These are phyloP conservation scores for Cardinalis cardinalis DNA, from an alignment of 2,113 vertebrate species.

Conservation along the genomic window DNA sequence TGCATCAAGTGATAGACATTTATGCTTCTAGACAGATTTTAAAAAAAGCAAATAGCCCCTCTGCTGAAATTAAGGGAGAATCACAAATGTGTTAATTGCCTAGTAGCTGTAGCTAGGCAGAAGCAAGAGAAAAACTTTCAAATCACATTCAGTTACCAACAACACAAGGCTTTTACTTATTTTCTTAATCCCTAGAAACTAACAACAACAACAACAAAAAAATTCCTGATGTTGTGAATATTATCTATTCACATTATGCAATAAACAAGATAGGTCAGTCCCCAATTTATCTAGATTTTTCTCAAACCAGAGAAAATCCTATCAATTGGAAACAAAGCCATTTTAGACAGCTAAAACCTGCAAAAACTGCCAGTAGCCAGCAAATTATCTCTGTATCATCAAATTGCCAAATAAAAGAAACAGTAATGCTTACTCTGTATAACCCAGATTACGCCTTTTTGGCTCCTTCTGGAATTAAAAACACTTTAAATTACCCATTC, in stretches of 20 bases:
- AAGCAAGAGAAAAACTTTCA: neutral
- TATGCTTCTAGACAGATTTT: neutral
- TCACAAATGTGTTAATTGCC: neutral
- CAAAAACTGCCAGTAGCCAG: neutral
- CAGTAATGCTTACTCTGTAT: neutral
- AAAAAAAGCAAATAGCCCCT: neutral
- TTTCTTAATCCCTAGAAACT: neutral
- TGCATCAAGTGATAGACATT: neutral
- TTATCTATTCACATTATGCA: neutral
- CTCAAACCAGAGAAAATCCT: neutral
- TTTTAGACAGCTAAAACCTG: neutral
- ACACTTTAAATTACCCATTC: neutral
- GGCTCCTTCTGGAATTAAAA: neutral
- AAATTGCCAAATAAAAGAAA: neutral
- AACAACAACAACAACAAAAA: neutral
- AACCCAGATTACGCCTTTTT: neutral
- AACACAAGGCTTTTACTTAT: neutral
- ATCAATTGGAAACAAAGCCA: neutral
- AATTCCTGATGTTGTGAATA: neutral
- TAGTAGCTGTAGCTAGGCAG: neutral
- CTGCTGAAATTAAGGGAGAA: neutral
- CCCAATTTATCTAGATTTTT: neutral
- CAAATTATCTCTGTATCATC: neutral
- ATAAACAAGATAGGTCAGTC: neutral
- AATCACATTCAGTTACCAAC: neutral